Evolutionary conservation across 2,888 invertebrate genomes (phyloP).

Genomic region (Lithophane ornitopus): DNA sequence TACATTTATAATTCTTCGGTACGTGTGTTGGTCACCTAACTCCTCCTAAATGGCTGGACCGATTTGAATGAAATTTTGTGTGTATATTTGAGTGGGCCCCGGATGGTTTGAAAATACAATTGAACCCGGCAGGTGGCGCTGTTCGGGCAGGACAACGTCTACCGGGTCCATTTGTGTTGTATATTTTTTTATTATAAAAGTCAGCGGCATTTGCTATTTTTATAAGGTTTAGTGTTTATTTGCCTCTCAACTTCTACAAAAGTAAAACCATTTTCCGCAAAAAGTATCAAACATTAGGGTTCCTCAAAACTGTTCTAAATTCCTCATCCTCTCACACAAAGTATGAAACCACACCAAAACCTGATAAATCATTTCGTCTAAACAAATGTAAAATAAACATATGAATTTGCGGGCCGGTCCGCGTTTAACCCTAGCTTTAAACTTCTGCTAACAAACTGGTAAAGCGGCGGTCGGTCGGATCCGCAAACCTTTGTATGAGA

Average conservation of each 20-base stretch:
- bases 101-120: no score
- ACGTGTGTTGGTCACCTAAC: no score
- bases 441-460: slow-evolving; percentile 78
- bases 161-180: no score
- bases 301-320: slow-evolving; percentile 59
- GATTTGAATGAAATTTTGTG: no score
- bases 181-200: background rate
- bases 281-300: slow-evolving; percentile 27
- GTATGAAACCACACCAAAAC: slow-evolving; percentile 63
- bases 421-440: slow-evolving; percentile 76
- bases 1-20: no score
- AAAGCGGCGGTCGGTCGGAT: slow-evolving; percentile 74
- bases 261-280: background rate
- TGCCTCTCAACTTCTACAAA: background rate
- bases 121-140: no score
- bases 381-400: slow-evolving; percentile 77
- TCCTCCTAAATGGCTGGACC: no score
- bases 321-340: slow-evolving; percentile 41
- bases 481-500: slow-evolving; percentile 78
- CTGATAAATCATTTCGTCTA: slow-evolving; percentile 76
- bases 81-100: no score
- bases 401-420: slow-evolving; percentile 75
- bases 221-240: background rate
- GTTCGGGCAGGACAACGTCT: no score
- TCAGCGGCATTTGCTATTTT: background rate